Evolutionary conservation across 30 jellyfish, hydroid and myxozoan genomes (phyloP), one percentile per base, ranked within the genome.

Genomic region (Mastigias papua): DNA sequence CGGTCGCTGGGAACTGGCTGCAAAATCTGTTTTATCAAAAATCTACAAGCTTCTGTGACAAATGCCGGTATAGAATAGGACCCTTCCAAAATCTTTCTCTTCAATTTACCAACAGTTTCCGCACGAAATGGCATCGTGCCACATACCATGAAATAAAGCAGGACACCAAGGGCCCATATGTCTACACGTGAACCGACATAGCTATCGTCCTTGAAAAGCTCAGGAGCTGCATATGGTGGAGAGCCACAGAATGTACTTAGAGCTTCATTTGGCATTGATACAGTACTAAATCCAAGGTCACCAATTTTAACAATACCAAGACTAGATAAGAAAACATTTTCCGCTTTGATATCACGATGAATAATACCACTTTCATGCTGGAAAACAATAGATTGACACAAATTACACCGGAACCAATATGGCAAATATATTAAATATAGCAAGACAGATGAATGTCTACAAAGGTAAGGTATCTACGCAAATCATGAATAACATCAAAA

Each of bases 191-290:
- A 81, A 20, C 98, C 98, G 23, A 88, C 62, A 93, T 93, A 93
- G 68, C 86, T 82, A 65, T 93, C 98, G 60, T 93, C 98, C 70
- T 89, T 93, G 91, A 93, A 93, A 29, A 93, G 91, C 76, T 93
- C 98, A 17, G 98, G 98, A 2, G 98, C 98, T 19, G 98, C 98
- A 61, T 93, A 93, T 21, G 98, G 98, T 10, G 98, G 98, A 13
- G 97, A 89, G 22, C 98, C 98, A 70, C 98, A 93, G 78, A 93
- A 93, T 26, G 98, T 93, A 64, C 86, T 93, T n/a, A 93, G 78
- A 15, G 91, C 88, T 42, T 93, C 97, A 31, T 74, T 89, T 69
- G 97, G 90, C 57, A 78, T 48, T 49, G 94, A 71, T 37, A 86
- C 97, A 1, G 98, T 93, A 73, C 98, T 93, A 75, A 93, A 93